These are phyloP conservation scores for Dimorphilus gyrociliatus DNA, from an alignment of 2,888 invertebrate species.

Conservation along the genomic window DNA sequence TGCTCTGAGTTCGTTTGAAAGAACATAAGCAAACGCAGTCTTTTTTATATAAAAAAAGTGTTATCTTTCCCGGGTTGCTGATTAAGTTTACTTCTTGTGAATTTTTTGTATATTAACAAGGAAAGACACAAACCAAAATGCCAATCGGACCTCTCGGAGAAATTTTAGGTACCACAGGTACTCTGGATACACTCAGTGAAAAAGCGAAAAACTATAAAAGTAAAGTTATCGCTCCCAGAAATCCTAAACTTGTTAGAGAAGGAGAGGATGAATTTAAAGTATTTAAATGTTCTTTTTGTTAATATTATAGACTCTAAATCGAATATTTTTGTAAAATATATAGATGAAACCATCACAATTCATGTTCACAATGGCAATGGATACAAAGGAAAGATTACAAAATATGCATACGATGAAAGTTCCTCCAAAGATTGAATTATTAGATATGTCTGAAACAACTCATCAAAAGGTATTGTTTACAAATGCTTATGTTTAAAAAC, in stretches of 20 bases:
- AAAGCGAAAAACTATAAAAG: slow-evolving; percentile 24
- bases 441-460: slow-evolving; percentile 38
- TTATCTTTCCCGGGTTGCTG: too few relatives aligned
- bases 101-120: background rate
- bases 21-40: too few relatives aligned
- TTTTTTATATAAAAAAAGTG: too few relatives aligned
- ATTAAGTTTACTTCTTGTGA: too few relatives aligned
- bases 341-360: slow-evolving; percentile 36
- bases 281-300: background rate
- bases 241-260: slow-evolving; percentile 31
- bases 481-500: too few relatives aligned
- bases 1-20: too few relatives aligned
- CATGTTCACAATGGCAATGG: slow-evolving; percentile 35
- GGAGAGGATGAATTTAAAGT: slow-evolving; percentile 24
- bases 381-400: slow-evolving; percentile 34
- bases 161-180: slow-evolving; percentile 35
- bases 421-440: slow-evolving; percentile 31
- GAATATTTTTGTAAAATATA: slow-evolving; percentile 2
- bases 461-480: slow-evolving; percentile 37
- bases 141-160: slow-evolving; percentile 36
- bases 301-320: slow-evolving; percentile 1
- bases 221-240: slow-evolving; percentile 34
- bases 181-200: slow-evolving; percentile 25
- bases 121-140: slow-evolving; percentile 7
- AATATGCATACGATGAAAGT: slow-evolving; percentile 34